Evolutionary conservation across 1,140 invertebrate genomes (phyloP).

Genomic region (Stegodyphus mimosarum): DNA sequence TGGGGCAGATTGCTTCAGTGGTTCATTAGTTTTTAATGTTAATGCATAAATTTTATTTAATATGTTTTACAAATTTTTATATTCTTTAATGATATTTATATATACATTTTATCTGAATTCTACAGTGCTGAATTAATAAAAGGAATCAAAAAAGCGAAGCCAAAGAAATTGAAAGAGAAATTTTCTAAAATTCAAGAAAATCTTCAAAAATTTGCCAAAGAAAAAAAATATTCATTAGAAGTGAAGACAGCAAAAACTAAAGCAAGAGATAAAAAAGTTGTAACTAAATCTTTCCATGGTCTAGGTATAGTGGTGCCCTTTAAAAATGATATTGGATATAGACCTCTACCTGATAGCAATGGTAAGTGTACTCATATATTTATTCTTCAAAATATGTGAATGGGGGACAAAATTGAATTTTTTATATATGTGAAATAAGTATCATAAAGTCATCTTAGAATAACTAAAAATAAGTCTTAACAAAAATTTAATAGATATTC

Average conservation of each 20-base stretch:
- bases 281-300: slow-evolving; percentile 83
- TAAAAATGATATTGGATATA: slow-evolving; percentile 83
- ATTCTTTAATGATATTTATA: too few species aligned
- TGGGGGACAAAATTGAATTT: too few species aligned
- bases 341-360: slow-evolving; percentile 79
- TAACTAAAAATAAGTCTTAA: too few species aligned
- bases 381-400: neutral
- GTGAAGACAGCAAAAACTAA: slow-evolving; percentile 74
- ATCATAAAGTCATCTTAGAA: too few species aligned
- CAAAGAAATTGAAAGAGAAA: slow-evolving; percentile 74
- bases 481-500: too few species aligned
- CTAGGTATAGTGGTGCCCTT: slow-evolving; percentile 90
- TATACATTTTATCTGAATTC: slow-evolving; percentile 12
- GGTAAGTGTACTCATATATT: slow-evolving; percentile 70
- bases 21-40: too few species aligned
- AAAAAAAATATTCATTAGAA: slow-evolving; percentile 75
- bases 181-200: slow-evolving; percentile 65
- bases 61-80: too few species aligned
- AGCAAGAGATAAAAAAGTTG: slow-evolving; percentile 76
- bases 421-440: too few species aligned
- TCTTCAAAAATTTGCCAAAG: slow-evolving; percentile 76
- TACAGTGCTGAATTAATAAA: slow-evolving; percentile 75
- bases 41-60: too few species aligned
- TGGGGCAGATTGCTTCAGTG: too few species aligned
- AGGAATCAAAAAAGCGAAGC: slow-evolving; percentile 73